Evolutionary conservation across 2,888 invertebrate genomes (phyloP), one percentile per base, ranked within the genome.

Genomic region (Copidosoma aretas): DNA sequence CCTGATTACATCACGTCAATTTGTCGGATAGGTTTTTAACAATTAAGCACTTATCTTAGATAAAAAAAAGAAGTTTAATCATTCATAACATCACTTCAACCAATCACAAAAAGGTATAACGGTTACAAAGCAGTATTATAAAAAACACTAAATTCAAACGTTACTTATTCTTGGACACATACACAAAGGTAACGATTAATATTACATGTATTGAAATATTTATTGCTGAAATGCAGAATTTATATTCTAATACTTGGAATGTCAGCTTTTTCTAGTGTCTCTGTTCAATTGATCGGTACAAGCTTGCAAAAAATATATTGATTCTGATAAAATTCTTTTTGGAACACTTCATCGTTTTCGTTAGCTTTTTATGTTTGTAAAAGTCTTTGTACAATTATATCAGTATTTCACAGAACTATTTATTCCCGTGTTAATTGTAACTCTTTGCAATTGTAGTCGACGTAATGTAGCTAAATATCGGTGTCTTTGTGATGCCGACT

Each of bases 381-480:
- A 61, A 61, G 54, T 46, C 43, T 61, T 71, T 71, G 65, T 71
- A 71, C 68, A 71, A 60, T 56, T 24, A 21, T 57, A 61, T 64
- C 61, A 51, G 65, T 60, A 71, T 65, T 46, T 65, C 68, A 62
- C 65, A 68, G 39, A 57, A 64, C 15, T 32, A 32, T 32, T 32
- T 32, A 32, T 8, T 32, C 32, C 32, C 32, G 32, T 8, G 32
- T 5, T 32, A 32, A 32, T 32, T 32, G 8, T 32, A 8, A 32
- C 32, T 32, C 3, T n/a, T 5, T 5, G 32, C 8, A 32, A 32
- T 5, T 5, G 8, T 32, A 32, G 32, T 32, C 32, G 8, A 32
- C 32, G 32, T 32, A 32, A 5, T 32, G 3, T 5, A 32, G 8
- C 32, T 32, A 3, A 32, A 5, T 3, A 32, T 32, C 8, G 32